These are phyloP conservation scores for Ecliptopera silaceata DNA, from an alignment of 2,888 invertebrate species.

Conservation along the genomic window DNA sequence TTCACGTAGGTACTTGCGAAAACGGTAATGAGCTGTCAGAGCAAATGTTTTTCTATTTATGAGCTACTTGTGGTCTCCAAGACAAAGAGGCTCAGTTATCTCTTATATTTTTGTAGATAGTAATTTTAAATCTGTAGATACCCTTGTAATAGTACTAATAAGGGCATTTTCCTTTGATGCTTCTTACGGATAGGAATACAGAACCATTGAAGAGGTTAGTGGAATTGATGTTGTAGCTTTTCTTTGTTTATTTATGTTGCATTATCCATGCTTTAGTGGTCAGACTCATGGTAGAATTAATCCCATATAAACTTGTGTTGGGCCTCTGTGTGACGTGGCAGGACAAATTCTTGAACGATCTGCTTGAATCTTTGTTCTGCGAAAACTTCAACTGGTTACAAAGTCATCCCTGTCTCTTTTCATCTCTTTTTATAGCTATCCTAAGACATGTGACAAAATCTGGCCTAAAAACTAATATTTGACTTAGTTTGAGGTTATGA, in stretches of 20 bases:
- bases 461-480: no score
- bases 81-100: no score
- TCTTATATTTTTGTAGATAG: not conserved
- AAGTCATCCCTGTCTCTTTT: no score
- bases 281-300: not conserved
- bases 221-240: conserved; percentile 42
- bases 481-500: no score
- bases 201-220: conserved; percentile 80
- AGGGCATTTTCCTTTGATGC: conserved; percentile 59
- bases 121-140: no score
- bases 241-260: conserved; percentile 33
- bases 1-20: not conserved
- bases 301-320: no score
- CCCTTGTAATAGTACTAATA: conserved; percentile 25
- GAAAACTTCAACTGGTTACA: no score
- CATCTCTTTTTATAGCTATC: no score
- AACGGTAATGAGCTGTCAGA: no score
- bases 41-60: no score
- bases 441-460: no score
- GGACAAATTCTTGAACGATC: not conserved
- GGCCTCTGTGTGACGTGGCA: no score
- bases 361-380: not conserved
- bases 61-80: not conserved
- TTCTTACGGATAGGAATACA: conserved; percentile 73
- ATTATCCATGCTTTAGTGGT: conserved; percentile 23